Evolutionary conservation across 2,113 vertebrate genomes (phyloP), one percentile per base, ranked within the genome.

Genomic region (Neodon shergylaensis): DNA sequence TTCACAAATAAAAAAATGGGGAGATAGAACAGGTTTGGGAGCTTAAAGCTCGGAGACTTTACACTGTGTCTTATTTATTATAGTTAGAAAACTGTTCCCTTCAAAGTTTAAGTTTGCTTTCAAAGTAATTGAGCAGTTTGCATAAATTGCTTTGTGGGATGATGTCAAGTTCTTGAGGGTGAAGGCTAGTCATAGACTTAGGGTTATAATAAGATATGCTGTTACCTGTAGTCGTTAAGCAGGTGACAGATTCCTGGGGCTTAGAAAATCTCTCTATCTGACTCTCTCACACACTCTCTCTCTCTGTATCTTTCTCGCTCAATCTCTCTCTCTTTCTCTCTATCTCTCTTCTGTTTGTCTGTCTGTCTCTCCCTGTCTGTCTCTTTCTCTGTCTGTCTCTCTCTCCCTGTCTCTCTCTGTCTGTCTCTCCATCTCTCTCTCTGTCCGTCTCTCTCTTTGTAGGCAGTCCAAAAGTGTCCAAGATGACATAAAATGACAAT

Each of bases 1-100:
- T 73, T 58, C 84, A 85, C 22, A 95, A 94, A 95, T 49, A 83
- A 65, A 95, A 95, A 95, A 95, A 70, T 42, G 63, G 61, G 95
- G 85, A 73, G 87, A 58, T 28, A 58, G 39, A 82, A 68, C 31
- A 90, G 39, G 72, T 77, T 84, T 96, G 78, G 44, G 49, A 93
- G 39, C n/a, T 92, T 26, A 63, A 79, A 86, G n/a, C 47, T 19
- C 33, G 1, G 39, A 65, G 54, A 4, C 2, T 54, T 6, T 47
- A 94, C 68, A 89, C 28, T 47, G 5, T 44, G 42, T 68, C 90
- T 94, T 44, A 36, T 87, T 87, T 92, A 61, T 91, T 81, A 39
- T 33, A 84, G 70, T 81, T 44, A 78, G 81, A 47, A 7, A 8
- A n/a, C 74, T 19, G 73, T 95, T 84, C 31, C 61, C 73, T 94